These are phyloP conservation scores for Artibeus jamaicensis DNA, from an alignment of 2,797 vertebrate genomes.

Conservation along the genomic window DNA sequence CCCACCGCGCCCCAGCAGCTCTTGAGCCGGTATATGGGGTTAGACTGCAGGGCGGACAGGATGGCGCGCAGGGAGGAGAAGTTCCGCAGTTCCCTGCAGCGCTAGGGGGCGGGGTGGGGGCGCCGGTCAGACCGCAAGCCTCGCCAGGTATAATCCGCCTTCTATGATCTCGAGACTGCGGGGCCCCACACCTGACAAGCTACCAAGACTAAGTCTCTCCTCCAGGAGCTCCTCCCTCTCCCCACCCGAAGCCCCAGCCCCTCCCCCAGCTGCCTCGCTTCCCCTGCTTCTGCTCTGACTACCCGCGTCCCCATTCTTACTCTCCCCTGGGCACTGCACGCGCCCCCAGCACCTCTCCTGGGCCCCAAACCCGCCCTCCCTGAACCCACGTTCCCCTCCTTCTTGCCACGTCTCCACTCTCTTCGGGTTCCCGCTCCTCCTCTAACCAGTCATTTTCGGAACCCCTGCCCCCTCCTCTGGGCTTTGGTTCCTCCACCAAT, in stretches of 20 bases:
- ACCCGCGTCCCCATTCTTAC: fast-evolving
- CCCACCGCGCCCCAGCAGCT: slow-evolving; percentile 86
- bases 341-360: neutral
- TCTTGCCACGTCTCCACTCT: fast-evolving
- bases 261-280: neutral
- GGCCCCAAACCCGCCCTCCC: neutral
- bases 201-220: neutral
- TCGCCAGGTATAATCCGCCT: neutral
- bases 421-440: neutral
- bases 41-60: slow-evolving; percentile 90
- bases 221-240: fast-evolving
- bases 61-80: slow-evolving; percentile 90
- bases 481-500: neutral
- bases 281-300: neutral
- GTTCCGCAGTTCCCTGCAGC: slow-evolving; percentile 87
- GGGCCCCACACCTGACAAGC: neutral
- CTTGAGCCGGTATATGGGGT: slow-evolving; percentile 88
- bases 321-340: neutral
- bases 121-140: neutral
- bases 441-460: neutral
- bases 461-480: neutral
- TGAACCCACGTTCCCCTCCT: neutral
- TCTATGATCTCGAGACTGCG: neutral
- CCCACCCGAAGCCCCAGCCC: too few relatives aligned
- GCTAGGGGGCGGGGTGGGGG: slow-evolving; percentile 72